Conservation (phyloP, 2,113 vertebrate species). For the Progne subis region DNA sequence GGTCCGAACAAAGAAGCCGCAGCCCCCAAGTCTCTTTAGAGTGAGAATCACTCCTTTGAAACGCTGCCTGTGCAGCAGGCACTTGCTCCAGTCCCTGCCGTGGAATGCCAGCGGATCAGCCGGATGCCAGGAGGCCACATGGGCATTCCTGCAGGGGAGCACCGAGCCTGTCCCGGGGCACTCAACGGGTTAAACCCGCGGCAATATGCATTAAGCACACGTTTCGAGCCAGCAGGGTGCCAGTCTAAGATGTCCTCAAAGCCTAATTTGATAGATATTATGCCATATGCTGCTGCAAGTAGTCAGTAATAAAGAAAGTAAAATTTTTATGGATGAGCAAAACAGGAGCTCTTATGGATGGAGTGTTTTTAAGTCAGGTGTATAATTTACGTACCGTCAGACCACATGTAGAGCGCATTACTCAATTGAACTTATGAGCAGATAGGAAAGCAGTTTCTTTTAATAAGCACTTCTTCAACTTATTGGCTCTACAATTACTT, state of each 20-base stretch:
- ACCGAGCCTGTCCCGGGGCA: neutral
- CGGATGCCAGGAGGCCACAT: neutral
- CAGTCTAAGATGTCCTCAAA: conserved; percentile 84
- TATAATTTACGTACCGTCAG: conserved; percentile 86
- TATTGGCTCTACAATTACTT: conserved; percentile 89
- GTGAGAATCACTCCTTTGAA: neutral
- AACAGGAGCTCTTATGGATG: conserved; percentile 85
- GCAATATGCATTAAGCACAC: conserved; percentile 81
- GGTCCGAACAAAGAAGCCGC: neutral
- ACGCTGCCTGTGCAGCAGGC: neutral
- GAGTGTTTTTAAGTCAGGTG: conserved; percentile 90
- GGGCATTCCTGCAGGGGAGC: conserved; percentile 25
- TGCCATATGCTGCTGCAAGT: conserved; percentile 81
- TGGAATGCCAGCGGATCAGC: neutral
- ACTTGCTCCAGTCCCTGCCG: neutral
- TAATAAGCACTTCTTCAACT: conserved; percentile 89
- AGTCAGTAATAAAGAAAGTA: conserved; percentile 84
- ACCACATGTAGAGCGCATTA: conserved; percentile 86
- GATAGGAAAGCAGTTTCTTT: conserved; percentile 85
- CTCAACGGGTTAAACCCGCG: conserved; percentile 77
- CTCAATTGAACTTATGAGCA: conserved; percentile 85
- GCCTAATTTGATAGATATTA: conserved; percentile 88
- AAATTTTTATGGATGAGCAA: conserved; percentile 87
- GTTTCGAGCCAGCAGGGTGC: conserved; percentile 83
- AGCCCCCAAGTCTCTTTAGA: neutral